These are phyloP conservation scores for Hepsetus odoe DNA, from an alignment of 2,113 vertebrate genomes.

Conservation along the genomic window DNA sequence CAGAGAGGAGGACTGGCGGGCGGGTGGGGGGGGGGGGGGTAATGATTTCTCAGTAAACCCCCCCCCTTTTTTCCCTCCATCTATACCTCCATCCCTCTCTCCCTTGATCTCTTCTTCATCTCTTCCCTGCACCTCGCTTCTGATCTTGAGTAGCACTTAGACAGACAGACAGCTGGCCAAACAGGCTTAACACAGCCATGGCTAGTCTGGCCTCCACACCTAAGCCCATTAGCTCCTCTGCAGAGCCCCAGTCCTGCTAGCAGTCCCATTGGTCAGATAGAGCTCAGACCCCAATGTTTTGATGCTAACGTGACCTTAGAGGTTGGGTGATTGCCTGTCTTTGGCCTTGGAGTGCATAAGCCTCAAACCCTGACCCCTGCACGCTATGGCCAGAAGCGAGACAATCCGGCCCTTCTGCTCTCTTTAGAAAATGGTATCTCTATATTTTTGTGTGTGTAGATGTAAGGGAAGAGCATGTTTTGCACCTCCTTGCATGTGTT, in stretches of 20 bases:
- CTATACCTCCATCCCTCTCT: background rate
- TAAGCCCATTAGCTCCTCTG: conserved; percentile 71
- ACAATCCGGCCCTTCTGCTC: background rate
- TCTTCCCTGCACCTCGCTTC: conserved; percentile 12
- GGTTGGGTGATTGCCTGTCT: conserved; percentile 29
- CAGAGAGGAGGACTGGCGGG: conserved; percentile 48
- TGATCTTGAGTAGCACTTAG: conserved; percentile 60
- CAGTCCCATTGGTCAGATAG: conserved; percentile 59
- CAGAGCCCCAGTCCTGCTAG: conserved; percentile 25
- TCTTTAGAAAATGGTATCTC: background rate
- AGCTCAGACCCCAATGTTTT: conserved; percentile 57
- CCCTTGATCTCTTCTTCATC: background rate
- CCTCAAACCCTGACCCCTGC: background rate
- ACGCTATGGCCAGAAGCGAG: background rate
- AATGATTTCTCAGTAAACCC: conserved; percentile 7
- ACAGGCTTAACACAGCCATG: conserved; percentile 74
- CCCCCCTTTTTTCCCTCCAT: background rate
- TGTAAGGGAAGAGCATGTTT: conserved; percentile 8
- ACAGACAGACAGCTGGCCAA: conserved; percentile 77
- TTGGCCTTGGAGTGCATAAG: conserved; percentile 13
- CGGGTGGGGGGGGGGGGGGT: conserved; percentile 43
- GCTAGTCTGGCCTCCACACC: conserved; percentile 65
- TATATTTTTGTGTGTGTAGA: background rate
- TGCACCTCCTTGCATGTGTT: conserved; percentile 43
- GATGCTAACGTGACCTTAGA: conserved; percentile 48